phyloP scores from a whole-genome alignment of 2,888 invertebrate genomes.

The Campaea margaritaria region DNA sequence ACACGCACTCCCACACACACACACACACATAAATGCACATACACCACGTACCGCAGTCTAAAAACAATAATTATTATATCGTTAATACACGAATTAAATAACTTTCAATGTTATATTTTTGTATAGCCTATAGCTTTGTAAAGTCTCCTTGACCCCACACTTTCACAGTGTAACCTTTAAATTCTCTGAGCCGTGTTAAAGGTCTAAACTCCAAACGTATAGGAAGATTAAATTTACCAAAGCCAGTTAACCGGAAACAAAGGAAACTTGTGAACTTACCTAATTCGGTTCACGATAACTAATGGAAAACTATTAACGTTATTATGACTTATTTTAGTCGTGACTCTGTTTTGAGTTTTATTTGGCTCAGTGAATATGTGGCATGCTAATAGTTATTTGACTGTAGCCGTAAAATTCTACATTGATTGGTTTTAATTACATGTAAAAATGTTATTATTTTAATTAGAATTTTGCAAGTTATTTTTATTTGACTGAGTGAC shows the following conservation, averaged over 20 bases:
- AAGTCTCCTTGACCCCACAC: neutral
- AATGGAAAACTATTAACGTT: constrained; percentile 20
- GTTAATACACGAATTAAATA: no score
- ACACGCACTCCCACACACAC: no score
- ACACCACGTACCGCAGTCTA: no score
- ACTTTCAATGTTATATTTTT: no score
- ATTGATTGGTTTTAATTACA: no score
- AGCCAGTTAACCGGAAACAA: constrained; percentile 28
- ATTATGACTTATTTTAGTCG: constrained; percentile 6
- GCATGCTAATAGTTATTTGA: no score
- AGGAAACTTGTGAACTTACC: constrained; percentile 19
- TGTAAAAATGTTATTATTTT: no score
- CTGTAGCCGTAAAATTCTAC: no score
- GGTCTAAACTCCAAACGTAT: constrained; percentile 19
- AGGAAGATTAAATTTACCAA: constrained; percentile 27
- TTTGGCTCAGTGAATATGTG: neutral
- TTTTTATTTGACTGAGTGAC: no score
- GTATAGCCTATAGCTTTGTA: neutral
- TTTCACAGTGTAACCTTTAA: constrained; percentile 16
- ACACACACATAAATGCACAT: no score
- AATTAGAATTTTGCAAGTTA: no score
- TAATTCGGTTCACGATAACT: constrained; percentile 21
- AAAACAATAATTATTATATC: no score
- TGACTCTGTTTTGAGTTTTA: neutral
- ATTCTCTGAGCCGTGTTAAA: constrained; percentile 21